These are phyloP conservation scores for Unio pictorum DNA, from an alignment of 2,888 invertebrate genomes.

Conservation along the genomic window DNA sequence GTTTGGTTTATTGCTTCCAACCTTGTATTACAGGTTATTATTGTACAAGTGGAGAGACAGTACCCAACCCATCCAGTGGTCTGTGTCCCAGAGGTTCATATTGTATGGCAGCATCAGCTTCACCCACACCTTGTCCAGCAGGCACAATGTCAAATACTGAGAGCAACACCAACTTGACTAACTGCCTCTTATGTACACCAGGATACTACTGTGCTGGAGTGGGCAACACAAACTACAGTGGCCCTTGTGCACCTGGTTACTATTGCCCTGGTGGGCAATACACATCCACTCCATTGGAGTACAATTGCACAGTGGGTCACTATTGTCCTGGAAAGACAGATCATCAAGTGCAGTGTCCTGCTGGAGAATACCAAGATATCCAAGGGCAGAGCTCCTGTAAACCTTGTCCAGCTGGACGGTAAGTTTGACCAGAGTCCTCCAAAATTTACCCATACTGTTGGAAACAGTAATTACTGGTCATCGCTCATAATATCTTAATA, in stretches of 20 bases:
- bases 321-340: slow-evolving; percentile 61
- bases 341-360: slow-evolving; percentile 54
- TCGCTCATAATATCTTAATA: too few species aligned
- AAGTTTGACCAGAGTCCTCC: slow-evolving; percentile 3
- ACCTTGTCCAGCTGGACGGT: slow-evolving; percentile 65
- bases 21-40: slow-evolving; percentile 60
- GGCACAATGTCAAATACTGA: slow-evolving; percentile 60
- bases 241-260: slow-evolving; percentile 62
- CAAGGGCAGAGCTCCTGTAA: slow-evolving; percentile 55
- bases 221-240: slow-evolving; percentile 55
- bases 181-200: slow-evolving; percentile 62
- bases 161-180: slow-evolving; percentile 55
- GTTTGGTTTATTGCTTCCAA: not conserved
- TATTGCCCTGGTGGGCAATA: slow-evolving; percentile 97
- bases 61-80: slow-evolving; percentile 50
- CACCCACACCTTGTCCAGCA: slow-evolving; percentile 62
- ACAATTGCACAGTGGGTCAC: slow-evolving; percentile 66
- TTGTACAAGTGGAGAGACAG: slow-evolving; percentile 57
- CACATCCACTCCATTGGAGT: slow-evolving; percentile 75
- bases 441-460: not conserved
- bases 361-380: slow-evolving; percentile 65
- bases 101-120: slow-evolving; percentile 55
- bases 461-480: too few species aligned
- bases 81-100: slow-evolving; percentile 62
- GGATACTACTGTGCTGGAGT: slow-evolving; percentile 64